Evolutionary conservation across 2,113 vertebrate genomes (phyloP).

Genomic region (Serinus canaria): DNA sequence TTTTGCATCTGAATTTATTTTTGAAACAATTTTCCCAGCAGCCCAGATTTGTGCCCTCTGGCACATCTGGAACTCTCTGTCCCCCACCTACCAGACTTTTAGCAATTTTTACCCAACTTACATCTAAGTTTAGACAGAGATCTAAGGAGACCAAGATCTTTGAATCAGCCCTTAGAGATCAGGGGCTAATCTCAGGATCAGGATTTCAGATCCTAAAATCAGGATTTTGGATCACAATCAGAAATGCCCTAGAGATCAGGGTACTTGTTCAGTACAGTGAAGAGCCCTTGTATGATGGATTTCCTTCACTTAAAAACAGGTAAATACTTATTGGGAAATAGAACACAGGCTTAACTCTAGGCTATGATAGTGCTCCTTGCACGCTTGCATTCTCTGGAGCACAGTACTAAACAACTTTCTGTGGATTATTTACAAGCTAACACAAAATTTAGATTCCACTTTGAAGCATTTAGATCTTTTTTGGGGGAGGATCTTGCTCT

Average conservation of each 20-base stretch:
- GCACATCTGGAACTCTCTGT: not conserved
- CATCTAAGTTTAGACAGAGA: not conserved
- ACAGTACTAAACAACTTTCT: not conserved
- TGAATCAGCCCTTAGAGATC: not conserved
- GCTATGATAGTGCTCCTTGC: not conserved
- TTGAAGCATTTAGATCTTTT: not conserved
- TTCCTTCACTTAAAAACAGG: not conserved
- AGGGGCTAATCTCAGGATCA: not conserved
- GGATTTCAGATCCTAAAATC: not conserved
- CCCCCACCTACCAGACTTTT: not conserved
- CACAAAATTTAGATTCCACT: not conserved
- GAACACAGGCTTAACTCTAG: not conserved
- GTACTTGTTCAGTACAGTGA: not conserved
- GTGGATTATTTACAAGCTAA: not conserved
- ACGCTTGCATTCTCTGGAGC: not conserved
- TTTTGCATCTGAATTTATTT: not conserved
- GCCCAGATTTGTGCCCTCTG: not conserved
- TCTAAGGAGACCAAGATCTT: not conserved
- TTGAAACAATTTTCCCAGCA: not conserved
- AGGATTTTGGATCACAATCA: not conserved
- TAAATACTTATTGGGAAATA: not conserved
- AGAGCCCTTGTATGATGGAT: not conserved
- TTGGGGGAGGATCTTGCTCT: accelerated
- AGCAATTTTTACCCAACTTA: not conserved
- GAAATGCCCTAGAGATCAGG: not conserved